Evolutionary conservation across 2,797 vertebrate species (phyloP), one percentile per base, ranked within the genome.

Genomic region (Sebastes iracundus): DNA sequence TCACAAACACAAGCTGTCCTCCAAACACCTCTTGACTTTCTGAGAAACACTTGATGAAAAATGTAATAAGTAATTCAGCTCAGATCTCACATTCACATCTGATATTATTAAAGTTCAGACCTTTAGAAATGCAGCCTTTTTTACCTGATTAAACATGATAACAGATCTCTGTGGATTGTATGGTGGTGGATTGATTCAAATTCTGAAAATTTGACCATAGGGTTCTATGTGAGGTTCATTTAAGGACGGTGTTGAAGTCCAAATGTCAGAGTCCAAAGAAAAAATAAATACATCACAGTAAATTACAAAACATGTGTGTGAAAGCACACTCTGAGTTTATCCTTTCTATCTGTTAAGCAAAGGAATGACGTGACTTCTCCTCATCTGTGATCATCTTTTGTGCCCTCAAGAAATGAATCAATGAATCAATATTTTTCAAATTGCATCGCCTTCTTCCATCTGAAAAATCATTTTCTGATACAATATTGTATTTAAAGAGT

Each of bases 341-440:
- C 55, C 33, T 30, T 30, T 56, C 25, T 12, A 25, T 46, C 55
- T 75, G 70, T 23, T 32, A 32, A 46, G 27, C 22, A 46, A 27
- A 32, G 22, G 7, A 55, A 42, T 63, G 53, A 77, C 0, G 12
- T 77, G 79, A 84, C 79, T 30, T 52, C 25, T 55, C 63, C 30
- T 55, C 63, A 55, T 58, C 61, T 76, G 27, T 65, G 30, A 79
- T 75, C 32, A 80, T 79, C 67, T 83, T 69, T 86, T 68, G 59
- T 81, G 18, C 60, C 82, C 65, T 77, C 52, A 69, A 83, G 76
- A 77, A 81, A 87, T 20, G 38, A 71, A 70, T 58, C 65, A 72
- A 77, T 6, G 5, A 88, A 87, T 87, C 82, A 77, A 91, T 90
- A 90, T 60, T 77, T 88, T 88, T 89, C 28, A 86, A 85, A 86